Conservation (phyloP, 2,888 invertebrate genomes). For the Idaea biselata region DNA sequence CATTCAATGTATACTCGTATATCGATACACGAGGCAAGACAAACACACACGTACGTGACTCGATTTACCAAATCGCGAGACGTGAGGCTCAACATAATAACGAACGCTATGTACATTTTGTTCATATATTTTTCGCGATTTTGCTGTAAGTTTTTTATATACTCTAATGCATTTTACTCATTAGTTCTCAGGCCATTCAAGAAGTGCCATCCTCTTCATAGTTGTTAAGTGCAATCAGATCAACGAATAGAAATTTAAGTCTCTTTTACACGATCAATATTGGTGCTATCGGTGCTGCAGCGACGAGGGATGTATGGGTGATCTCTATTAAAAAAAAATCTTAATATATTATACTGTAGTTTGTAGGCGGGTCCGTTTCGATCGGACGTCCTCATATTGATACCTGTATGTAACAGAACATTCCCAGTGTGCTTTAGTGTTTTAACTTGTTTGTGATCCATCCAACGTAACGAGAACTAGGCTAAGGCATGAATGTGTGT, state of each 20-base stretch:
- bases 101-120: slow-evolving; percentile 50
- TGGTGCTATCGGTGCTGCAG: slow-evolving; percentile 63
- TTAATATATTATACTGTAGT: slow-evolving; percentile 70
- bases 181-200: slow-evolving; percentile 79
- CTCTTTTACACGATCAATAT: slow-evolving; percentile 35
- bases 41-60: slow-evolving; percentile 72
- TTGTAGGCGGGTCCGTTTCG: slow-evolving; percentile 29
- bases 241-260: slow-evolving; percentile 48
- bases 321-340: slow-evolving; percentile 72
- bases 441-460: slow-evolving; percentile 78
- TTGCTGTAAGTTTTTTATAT: slow-evolving; percentile 58
- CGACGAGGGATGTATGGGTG: slow-evolving; percentile 63
- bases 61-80: slow-evolving; percentile 76
- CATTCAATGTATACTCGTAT: slow-evolving; percentile 63
- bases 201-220: slow-evolving; percentile 78
- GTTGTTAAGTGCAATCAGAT: slow-evolving; percentile 68
- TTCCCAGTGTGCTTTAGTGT: slow-evolving; percentile 78
- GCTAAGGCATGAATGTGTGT: slow-evolving; percentile 75
- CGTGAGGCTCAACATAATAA: slow-evolving; percentile 72
- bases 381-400: slow-evolving; percentile 64
- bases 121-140: slow-evolving; percentile 54
- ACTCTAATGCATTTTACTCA: slow-evolving; percentile 79
- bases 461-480: slow-evolving; percentile 69
- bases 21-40: slow-evolving; percentile 53
- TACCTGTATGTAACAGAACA: slow-evolving; percentile 78